Evolutionary conservation across 2,113 vertebrate genomes (phyloP).

Genomic region (Oceanites oceanicus): DNA sequence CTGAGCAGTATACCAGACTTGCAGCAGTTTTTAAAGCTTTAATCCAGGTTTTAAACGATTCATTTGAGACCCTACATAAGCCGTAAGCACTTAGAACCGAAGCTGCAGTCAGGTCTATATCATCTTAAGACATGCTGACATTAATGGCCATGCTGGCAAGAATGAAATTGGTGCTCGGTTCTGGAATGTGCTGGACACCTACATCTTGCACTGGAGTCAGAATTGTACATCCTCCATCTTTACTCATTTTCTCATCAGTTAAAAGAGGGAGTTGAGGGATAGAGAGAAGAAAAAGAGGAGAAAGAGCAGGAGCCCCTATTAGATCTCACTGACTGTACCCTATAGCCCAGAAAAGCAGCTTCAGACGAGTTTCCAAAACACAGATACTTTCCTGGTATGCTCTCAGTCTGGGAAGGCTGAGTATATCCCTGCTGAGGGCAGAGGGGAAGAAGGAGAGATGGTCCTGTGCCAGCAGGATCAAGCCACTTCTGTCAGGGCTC

Average conservation of each 20-base stretch:
- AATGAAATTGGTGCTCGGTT: neutral
- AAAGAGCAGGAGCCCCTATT: neutral
- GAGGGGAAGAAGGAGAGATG: neutral
- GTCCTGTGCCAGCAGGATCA: neutral
- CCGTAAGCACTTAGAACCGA: neutral
- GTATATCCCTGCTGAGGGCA: neutral
- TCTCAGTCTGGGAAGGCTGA: neutral
- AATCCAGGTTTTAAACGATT: neutral
- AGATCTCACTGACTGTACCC: neutral
- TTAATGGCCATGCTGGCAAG: neutral
- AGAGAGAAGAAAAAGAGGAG: neutral
- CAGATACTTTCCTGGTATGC: neutral
- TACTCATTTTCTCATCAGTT: neutral
- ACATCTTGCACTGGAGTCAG: neutral
- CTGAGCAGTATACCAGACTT: neutral
- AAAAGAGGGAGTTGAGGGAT: neutral
- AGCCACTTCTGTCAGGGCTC: neutral
- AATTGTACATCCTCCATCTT: neutral
- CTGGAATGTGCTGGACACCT: neutral
- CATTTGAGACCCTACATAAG: neutral
- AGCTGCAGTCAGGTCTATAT: neutral
- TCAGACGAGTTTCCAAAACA: neutral
- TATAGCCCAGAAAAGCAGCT: neutral
- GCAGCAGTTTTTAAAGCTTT: neutral
- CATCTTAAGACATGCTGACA: neutral